phyloP scores from a whole-genome alignment of 2,888 invertebrate genomes.

The Leistus spinibarbis region DNA sequence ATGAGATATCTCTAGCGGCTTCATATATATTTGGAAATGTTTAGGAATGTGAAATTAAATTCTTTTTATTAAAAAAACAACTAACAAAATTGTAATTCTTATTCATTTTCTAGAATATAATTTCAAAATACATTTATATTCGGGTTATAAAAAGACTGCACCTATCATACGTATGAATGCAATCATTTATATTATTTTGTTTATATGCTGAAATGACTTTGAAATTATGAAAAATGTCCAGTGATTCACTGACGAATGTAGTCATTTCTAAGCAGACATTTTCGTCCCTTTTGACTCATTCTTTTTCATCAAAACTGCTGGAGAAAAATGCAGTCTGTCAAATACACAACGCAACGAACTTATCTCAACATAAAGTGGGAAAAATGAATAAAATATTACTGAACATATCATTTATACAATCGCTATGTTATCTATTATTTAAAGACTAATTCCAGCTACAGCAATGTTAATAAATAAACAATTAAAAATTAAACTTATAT shows the following conservation, averaged over 20 bases:
- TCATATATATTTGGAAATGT: too few species aligned
- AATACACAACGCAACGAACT: constrained; percentile 12
- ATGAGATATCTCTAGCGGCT: too few species aligned
- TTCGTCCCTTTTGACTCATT: constrained; percentile 47
- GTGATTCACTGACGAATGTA: constrained; percentile 46
- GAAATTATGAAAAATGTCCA: constrained; percentile 27
- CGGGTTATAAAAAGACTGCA: too few species aligned
- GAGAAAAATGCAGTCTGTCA: constrained; percentile 23
- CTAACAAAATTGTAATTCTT: background rate
- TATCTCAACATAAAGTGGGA: background rate
- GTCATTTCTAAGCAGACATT: constrained; percentile 48
- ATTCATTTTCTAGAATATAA: background rate
- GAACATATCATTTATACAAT: background rate
- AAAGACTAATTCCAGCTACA: too few species aligned
- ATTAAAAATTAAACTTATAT: too few species aligned
- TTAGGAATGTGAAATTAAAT: background rate
- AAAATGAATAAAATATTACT: constrained; percentile 31
- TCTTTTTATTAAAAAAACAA: background rate
- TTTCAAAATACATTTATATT: too few species aligned
- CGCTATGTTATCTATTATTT: background rate
- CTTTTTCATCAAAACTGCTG: constrained; percentile 45
- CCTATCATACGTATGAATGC: background rate
- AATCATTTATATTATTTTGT: background rate
- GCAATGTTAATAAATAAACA: too few species aligned
- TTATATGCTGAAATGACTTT: constrained; percentile 7